Evolutionary conservation across 2,888 invertebrate genomes (phyloP).

Genomic region (Nysson spinosus): DNA sequence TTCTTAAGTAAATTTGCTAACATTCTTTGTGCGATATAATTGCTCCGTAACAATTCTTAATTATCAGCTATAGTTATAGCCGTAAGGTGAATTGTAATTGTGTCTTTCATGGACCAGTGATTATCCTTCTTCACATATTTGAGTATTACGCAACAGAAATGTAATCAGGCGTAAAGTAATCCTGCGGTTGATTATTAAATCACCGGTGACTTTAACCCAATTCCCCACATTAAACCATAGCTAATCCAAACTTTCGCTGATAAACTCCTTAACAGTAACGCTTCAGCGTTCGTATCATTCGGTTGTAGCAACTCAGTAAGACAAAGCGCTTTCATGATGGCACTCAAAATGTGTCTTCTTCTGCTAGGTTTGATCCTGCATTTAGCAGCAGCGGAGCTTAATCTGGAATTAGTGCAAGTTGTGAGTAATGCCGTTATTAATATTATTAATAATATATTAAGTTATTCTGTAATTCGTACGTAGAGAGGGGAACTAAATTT

Average conservation of each 20-base stretch:
- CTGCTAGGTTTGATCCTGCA: slow-evolving; percentile 23
- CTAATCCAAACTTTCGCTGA: slow-evolving; percentile 1
- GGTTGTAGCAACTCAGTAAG: not conserved
- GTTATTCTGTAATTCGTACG: not conserved
- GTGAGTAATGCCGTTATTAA: slow-evolving; percentile 45
- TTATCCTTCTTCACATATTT: no score
- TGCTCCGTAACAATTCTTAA: no score
- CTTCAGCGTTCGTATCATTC: not conserved
- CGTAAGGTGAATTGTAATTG: no score
- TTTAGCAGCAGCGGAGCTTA: slow-evolving; percentile 14
- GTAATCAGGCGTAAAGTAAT: no score
- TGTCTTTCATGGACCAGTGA: no score
- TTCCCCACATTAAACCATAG: not conserved
- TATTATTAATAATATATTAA: not conserved
- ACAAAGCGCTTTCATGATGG: slow-evolving; percentile 13
- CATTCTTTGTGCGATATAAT: no score
- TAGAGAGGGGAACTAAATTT: not conserved
- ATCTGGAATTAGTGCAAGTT: slow-evolving; percentile 50
- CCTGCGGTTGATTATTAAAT: no score
- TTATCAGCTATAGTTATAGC: no score
- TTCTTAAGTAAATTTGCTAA: no score
- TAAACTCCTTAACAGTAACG: no score
- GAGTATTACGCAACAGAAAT: no score
- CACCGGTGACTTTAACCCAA: no score
- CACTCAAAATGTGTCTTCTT: slow-evolving; percentile 9